A percentile compares a stretch with the other conserved stretches of the same genome.
Conservation (phyloP, 2,888 invertebrate genomes). For the Adela reaumurella region DNA sequence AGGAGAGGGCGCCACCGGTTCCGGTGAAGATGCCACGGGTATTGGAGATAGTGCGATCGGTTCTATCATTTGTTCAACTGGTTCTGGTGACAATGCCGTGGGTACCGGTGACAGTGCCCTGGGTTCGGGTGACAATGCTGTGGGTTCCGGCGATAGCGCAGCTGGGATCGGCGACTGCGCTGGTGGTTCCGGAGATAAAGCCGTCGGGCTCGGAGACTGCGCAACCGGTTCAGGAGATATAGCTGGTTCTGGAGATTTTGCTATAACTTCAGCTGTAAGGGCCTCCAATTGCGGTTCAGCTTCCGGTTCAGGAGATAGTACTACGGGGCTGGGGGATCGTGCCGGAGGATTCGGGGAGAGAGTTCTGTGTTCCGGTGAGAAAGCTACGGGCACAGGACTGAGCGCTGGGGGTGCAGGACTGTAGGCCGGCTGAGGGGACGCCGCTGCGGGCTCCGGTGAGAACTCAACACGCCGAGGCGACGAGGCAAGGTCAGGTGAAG, state of each 20-base stretch:
- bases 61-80: slow-evolving; percentile 7
- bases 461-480: slow-evolving; percentile 18
- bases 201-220: no score
- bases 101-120: background rate
- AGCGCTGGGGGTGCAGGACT: no score
- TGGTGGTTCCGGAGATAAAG: slow-evolving; percentile 15
- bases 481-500: slow-evolving; percentile 14
- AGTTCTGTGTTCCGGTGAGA: no score
- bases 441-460: slow-evolving; percentile 18
- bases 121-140: slow-evolving; percentile 16
- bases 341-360: no score
- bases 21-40: slow-evolving; percentile 9
- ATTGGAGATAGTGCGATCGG: slow-evolving; percentile 12
- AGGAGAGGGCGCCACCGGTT: slow-evolving; percentile 9
- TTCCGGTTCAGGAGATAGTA: no score
- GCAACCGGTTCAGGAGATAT: slow-evolving; percentile 7
- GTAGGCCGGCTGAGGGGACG: slow-evolving; percentile 14
- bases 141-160: slow-evolving; percentile 17
- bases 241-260: background rate
- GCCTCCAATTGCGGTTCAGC: no score
- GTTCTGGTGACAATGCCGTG: slow-evolving; percentile 8
- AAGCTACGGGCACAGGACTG: no score
- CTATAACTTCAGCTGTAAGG: no score
- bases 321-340: no score
- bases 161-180: slow-evolving; percentile 20